A percentile compares a stretch with the other conserved stretches of the same genome.
phyloP scores from a whole-genome alignment of 2,797 vertebrate species.

The Pristis pectinata region DNA sequence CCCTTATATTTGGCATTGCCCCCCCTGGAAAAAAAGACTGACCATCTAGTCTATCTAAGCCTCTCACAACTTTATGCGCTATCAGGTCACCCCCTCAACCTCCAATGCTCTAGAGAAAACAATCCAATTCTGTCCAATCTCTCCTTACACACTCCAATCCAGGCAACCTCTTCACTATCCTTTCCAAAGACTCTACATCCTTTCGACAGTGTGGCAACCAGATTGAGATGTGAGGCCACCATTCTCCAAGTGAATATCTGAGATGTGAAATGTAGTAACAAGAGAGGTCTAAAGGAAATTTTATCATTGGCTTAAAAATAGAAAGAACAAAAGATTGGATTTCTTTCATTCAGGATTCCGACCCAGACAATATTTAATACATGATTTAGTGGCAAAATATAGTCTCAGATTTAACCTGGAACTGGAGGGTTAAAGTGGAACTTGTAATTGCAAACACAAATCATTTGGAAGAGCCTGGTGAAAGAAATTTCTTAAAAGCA shows the following conservation, averaged over 20 bases:
- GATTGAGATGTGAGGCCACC: not conserved
- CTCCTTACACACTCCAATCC: too few relatives aligned
- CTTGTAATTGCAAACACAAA: not conserved
- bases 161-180: too few relatives aligned
- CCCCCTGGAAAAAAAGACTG: too few relatives aligned
- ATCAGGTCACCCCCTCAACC: too few relatives aligned
- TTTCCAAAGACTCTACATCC: too few relatives aligned
- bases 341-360: not conserved
- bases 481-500: too few relatives aligned
- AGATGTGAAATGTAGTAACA: not conserved
- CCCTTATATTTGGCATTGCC: too few relatives aligned
- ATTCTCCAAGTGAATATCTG: not conserved
- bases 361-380: not conserved
- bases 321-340: not conserved
- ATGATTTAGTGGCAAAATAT: not conserved
- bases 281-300: not conserved
- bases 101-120: too few relatives aligned
- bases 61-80: too few relatives aligned
- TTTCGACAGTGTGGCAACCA: too few relatives aligned
- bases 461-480: not conserved
- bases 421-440: not conserved
- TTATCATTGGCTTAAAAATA: not conserved
- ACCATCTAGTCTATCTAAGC: too few relatives aligned
- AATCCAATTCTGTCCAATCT: too few relatives aligned
- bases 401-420: not conserved